Evolutionary conservation across 2,888 invertebrate genomes (phyloP).

Genomic region (Volucella bombylans): DNA sequence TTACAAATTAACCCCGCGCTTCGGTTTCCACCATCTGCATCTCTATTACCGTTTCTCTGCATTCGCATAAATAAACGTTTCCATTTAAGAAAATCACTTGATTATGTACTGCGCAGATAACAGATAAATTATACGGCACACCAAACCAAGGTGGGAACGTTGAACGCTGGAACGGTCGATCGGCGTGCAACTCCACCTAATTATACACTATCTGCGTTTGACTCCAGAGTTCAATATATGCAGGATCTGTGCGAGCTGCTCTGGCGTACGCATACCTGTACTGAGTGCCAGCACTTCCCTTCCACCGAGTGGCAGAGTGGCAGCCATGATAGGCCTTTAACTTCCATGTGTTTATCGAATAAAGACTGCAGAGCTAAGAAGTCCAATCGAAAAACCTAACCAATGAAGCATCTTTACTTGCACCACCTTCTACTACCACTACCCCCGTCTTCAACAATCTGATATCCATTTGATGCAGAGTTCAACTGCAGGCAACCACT

Average conservation of each 20-base stretch:
- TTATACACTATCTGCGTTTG: slow-evolving; percentile 70
- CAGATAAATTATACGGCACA: slow-evolving; percentile 64
- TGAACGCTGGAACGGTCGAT: slow-evolving; percentile 27
- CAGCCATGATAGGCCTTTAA: slow-evolving; percentile 55
- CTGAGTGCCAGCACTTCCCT: slow-evolving; percentile 2
- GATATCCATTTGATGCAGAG: slow-evolving; percentile 44
- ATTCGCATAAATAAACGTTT: slow-evolving; percentile 72
- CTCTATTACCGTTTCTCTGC: slow-evolving; percentile 59
- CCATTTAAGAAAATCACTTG: slow-evolving; percentile 77
- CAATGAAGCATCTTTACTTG: slow-evolving; percentile 24
- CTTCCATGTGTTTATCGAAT: slow-evolving; percentile 69
- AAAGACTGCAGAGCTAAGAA: slow-evolving; percentile 50
- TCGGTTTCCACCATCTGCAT: slow-evolving; percentile 49
- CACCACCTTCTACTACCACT: slow-evolving; percentile 43
- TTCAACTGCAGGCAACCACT: slow-evolving; percentile 68
- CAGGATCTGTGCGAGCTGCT: slow-evolving; percentile 45
- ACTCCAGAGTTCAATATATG: slow-evolving; percentile 59
- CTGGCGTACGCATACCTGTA: slow-evolving; percentile 45
- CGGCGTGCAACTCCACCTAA: slow-evolving; percentile 61
- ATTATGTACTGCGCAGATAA: slow-evolving; percentile 75
- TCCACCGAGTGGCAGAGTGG: slow-evolving; percentile 38
- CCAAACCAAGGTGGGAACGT: slow-evolving; percentile 65
- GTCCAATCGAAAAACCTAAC: slow-evolving; percentile 62
- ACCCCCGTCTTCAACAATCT: slow-evolving; percentile 40
- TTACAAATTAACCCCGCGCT: slow-evolving; percentile 4